phyloP scores from a whole-genome alignment of 2,888 invertebrate genomes.

The Pyralis farinalis region DNA sequence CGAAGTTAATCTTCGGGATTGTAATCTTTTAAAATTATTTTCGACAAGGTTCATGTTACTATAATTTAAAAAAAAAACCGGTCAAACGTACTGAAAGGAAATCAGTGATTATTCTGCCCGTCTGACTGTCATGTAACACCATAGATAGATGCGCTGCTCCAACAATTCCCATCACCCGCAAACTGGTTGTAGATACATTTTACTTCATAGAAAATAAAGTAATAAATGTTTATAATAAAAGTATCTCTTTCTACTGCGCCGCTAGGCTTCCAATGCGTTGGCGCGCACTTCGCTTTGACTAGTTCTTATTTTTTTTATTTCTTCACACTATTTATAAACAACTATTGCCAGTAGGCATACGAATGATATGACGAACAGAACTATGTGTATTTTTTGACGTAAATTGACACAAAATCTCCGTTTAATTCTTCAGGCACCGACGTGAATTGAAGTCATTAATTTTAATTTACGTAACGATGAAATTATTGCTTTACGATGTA shows the following conservation, averaged over 20 bases:
- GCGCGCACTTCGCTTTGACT: slow-evolving; percentile 20
- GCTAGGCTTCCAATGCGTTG: slow-evolving; percentile 33
- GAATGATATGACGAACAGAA: too few species aligned
- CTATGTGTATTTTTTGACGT: too few species aligned
- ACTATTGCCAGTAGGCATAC: not conserved
- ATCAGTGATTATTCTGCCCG: slow-evolving; percentile 8
- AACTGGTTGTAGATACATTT: slow-evolving; percentile 46
- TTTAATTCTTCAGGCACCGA: too few species aligned
- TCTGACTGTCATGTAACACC: slow-evolving; percentile 17
- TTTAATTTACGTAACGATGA: too few species aligned
- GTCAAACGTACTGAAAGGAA: not conserved
- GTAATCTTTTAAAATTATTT: too few species aligned
- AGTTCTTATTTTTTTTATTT: slow-evolving; percentile 38
- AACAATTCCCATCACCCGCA: slow-evolving; percentile 30
- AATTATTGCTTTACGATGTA: too few species aligned
- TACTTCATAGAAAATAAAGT: slow-evolving; percentile 57
- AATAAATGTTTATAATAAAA: slow-evolving; percentile 54
- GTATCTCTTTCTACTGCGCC: slow-evolving; percentile 29
- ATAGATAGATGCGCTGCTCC: slow-evolving; percentile 30
- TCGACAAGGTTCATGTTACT: too few species aligned
- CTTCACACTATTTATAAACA: slow-evolving; percentile 25
- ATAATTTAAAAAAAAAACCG: too few species aligned
- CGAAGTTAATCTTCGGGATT: too few species aligned
- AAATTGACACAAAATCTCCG: too few species aligned
- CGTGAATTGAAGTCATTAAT: too few species aligned